Conservation (phyloP, 2,888 invertebrate genomes). For the Lapara coniferarum region DNA sequence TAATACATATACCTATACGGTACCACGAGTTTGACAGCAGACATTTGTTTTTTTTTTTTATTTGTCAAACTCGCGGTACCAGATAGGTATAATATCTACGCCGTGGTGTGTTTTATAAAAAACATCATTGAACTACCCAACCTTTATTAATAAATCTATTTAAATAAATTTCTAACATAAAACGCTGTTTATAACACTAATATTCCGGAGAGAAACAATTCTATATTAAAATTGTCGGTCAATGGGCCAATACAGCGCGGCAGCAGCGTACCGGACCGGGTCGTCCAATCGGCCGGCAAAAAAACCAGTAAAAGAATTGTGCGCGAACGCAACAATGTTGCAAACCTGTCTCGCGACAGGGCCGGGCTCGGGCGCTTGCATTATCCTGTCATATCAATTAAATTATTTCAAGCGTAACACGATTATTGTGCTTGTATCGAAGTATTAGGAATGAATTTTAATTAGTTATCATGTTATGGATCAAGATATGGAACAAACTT, state of each 20-base stretch:
- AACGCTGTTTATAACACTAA: background rate
- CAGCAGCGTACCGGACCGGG: slow-evolving; percentile 51
- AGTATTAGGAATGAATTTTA: background rate
- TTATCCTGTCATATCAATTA: slow-evolving; percentile 8
- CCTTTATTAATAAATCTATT: background rate
- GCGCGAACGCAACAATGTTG: slow-evolving; percentile 64
- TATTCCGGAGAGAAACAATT: background rate
- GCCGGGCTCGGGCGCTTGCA: slow-evolving; percentile 46
- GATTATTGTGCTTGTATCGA: slow-evolving; percentile 21
- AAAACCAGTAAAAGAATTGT: slow-evolving; percentile 64
- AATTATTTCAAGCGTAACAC: background rate
- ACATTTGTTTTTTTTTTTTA: no score
- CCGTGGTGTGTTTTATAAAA: no score
- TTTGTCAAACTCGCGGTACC: no score
- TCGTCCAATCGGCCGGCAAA: slow-evolving; percentile 51
- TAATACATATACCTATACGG: no score
- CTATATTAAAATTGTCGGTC: slow-evolving; percentile 42
- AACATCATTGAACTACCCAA: no score
- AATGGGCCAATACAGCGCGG: slow-evolving; percentile 53
- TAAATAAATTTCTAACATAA: background rate
- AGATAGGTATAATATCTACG: no score
- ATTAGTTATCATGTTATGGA: no score
- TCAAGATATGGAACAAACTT: no score
- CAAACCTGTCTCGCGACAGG: slow-evolving; percentile 60
- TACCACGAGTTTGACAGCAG: no score